Evolutionary conservation across 2,888 invertebrate species (phyloP).

Genomic region (Philereme transversata): DNA sequence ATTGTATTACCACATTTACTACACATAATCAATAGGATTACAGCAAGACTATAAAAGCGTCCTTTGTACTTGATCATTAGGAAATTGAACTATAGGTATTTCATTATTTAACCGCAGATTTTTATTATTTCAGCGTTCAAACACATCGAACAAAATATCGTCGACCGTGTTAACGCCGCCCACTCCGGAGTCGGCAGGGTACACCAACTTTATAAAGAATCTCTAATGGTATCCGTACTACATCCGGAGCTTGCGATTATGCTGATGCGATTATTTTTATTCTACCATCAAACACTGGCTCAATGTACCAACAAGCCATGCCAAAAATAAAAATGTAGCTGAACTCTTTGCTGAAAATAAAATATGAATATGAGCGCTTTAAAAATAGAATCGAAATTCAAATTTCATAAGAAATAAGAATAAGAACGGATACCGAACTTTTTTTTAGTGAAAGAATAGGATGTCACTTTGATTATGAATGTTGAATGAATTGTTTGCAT

Average conservation of each 20-base stretch:
- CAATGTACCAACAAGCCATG: neutral
- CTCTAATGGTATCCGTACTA: constrained; percentile 66
- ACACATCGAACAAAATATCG: constrained; percentile 72
- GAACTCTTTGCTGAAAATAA: neutral
- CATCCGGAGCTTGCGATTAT: constrained; percentile 43
- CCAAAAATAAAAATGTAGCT: neutral
- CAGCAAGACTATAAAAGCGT: too few relatives aligned
- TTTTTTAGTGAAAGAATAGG: neutral
- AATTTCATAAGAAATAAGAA: constrained; percentile 6
- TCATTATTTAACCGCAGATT: too few relatives aligned
- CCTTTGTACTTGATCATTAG: too few relatives aligned
- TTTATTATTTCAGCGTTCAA: constrained; percentile 65
- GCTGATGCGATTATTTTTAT: constrained; percentile 47
- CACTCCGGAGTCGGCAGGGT: constrained; percentile 77
- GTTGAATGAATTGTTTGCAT: neutral
- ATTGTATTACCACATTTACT: too few relatives aligned
- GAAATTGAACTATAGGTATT: too few relatives aligned
- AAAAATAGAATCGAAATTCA: constrained; percentile 2
- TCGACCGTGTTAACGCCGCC: constrained; percentile 76
- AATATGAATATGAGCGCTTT: neutral
- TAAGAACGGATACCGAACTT: neutral
- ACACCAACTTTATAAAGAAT: constrained; percentile 77
- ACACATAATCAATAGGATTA: too few relatives aligned
- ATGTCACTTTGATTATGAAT: neutral
- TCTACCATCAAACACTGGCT: too few relatives aligned